These are phyloP conservation scores for Sarcophilus harrisii DNA, from an alignment of 2,797 vertebrate genomes.

Conservation along the genomic window DNA sequence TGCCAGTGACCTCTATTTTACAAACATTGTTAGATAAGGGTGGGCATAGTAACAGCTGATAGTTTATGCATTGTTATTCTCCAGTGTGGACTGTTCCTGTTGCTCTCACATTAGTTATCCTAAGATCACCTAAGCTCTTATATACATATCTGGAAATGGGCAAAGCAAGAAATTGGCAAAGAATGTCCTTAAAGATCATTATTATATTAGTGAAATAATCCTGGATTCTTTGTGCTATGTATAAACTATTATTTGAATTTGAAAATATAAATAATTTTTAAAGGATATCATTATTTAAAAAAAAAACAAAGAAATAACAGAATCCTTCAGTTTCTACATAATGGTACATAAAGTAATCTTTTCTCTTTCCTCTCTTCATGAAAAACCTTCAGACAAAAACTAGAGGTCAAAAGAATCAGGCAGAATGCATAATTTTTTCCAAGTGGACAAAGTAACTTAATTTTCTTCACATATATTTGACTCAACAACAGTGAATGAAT, in stretches of 20 bases:
- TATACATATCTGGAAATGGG: neutral
- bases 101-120: neutral
- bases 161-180: neutral
- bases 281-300: neutral
- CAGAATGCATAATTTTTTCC: neutral
- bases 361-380: neutral
- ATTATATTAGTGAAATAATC: neutral
- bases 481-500: constrained; percentile 31
- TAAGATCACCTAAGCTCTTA: neutral
- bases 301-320: neutral
- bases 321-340: neutral
- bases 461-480: constrained; percentile 34
- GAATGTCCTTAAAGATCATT: neutral
- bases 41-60: neutral
- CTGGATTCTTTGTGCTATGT: neutral
- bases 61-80: neutral
- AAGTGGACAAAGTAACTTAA: constrained; percentile 14
- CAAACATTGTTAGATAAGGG: neutral
- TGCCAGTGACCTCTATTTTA: neutral
- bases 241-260: neutral
- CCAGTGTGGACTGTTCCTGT: neutral
- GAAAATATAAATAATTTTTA: neutral
- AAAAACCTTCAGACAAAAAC: neutral
- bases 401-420: neutral
- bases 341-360: neutral